Conservation (phyloP, 1,140 invertebrate genomes). For the Bombus turneri region DNA sequence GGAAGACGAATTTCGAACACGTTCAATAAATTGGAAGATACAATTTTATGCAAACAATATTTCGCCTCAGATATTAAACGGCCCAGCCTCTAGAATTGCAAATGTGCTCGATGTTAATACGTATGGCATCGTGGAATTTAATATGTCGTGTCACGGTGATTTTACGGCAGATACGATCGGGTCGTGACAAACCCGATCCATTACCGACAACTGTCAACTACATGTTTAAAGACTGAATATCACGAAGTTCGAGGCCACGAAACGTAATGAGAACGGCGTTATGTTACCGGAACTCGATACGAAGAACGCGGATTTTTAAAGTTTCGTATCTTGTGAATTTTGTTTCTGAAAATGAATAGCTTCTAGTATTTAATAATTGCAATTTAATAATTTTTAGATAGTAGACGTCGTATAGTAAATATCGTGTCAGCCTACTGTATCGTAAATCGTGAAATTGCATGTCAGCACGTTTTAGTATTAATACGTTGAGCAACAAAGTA, state of each 20-base stretch:
- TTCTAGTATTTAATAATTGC: too few species aligned
- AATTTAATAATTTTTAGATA: too few species aligned
- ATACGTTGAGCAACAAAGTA: too few species aligned
- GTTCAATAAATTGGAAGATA: neutral
- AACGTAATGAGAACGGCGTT: neutral
- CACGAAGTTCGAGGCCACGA: neutral
- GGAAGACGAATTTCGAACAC: constrained; percentile 5
- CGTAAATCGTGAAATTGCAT: too few species aligned
- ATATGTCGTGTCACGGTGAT: neutral
- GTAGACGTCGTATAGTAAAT: too few species aligned
- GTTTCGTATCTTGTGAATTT: too few species aligned
- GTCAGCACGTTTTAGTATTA: too few species aligned
- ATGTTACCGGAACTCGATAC: too few species aligned
- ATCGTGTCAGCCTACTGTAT: too few species aligned
- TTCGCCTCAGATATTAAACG: neutral
- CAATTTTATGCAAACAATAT: neutral
- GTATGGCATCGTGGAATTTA: neutral
- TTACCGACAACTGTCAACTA: neutral
- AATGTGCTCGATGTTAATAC: neutral
- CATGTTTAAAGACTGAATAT: neutral
- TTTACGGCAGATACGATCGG: neutral
- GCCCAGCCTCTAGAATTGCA: neutral
- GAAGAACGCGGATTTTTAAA: too few species aligned
- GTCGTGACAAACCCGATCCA: neutral
- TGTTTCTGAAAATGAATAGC: too few species aligned